A percentile compares a stretch with the other conserved stretches of the same genome.
Evolutionary conservation across 2,888 invertebrate genomes (phyloP).

Genomic region (Eupithecia centaureata): DNA sequence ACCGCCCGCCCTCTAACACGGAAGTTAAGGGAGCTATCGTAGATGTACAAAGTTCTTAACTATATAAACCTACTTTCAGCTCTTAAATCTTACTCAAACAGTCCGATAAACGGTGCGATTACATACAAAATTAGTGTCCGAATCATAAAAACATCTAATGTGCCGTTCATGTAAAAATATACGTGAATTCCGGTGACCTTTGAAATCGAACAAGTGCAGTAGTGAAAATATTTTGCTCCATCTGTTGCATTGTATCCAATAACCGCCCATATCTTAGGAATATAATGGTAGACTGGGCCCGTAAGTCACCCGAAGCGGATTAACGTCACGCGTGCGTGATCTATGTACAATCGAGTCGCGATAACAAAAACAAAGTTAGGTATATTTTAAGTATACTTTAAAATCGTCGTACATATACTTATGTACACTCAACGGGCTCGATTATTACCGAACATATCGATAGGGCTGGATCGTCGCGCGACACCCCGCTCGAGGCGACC

Average conservation of each 20-base stretch:
- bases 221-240: conserved; percentile 72
- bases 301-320: conserved; percentile 51
- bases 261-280: conserved; percentile 51
- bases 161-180: conserved; percentile 74
- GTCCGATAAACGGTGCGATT: conserved; percentile 76
- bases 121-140: conserved; percentile 78
- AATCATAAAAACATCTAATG: conserved; percentile 74
- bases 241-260: conserved; percentile 58
- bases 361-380: conserved; percentile 76
- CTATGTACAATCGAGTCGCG: conserved; percentile 78
- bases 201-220: conserved; percentile 75
- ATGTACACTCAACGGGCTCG: conserved; percentile 70
- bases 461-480: conserved; percentile 66
- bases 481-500: conserved; percentile 54
- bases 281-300: conserved; percentile 23
- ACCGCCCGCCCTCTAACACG: conserved; percentile 71
- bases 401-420: conserved; percentile 71
- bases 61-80: conserved; percentile 74
- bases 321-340: conserved; percentile 62
- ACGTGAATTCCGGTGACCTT: conserved; percentile 67
- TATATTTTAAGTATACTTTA: conserved; percentile 66
- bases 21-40: conserved; percentile 78
- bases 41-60: conserved; percentile 77
- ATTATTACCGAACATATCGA: conserved; percentile 68
- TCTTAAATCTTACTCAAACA: conserved; percentile 74